phyloP scores from a whole-genome alignment of 2,113 vertebrate genomes.

The Chelonoidis abingdonii region DNA sequence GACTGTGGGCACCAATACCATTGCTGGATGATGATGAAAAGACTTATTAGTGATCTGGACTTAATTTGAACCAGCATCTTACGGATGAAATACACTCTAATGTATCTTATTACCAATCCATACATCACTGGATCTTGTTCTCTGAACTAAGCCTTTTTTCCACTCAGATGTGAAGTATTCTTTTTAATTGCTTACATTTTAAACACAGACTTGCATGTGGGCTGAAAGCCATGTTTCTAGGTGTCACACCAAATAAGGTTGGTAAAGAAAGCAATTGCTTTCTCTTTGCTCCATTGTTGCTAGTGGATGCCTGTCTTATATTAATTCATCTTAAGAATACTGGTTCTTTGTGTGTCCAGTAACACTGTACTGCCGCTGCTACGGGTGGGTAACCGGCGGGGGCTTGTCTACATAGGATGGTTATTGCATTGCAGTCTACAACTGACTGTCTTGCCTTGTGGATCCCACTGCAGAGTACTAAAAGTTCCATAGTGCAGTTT shows the following conservation, averaged over 20 bases:
- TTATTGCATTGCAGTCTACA: background rate
- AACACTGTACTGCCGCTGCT: background rate
- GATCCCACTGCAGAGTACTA: too few species aligned
- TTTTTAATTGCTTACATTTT: background rate
- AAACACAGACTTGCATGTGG: fast-evolving
- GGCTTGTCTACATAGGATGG: background rate
- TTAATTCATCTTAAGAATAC: background rate
- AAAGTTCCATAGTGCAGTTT: background rate
- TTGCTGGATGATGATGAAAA: background rate
- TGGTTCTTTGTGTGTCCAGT: background rate
- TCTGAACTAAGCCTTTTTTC: background rate
- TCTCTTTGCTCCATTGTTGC: background rate
- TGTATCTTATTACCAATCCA: background rate
- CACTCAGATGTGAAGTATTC: background rate
- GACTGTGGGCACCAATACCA: background rate
- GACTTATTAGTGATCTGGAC: fast-evolving
- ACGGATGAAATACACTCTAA: background rate
- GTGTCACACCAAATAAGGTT: background rate
- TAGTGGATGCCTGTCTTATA: background rate
- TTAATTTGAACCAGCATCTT: background rate
- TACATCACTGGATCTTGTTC: background rate
- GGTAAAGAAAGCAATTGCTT: background rate
- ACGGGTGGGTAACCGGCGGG: background rate
- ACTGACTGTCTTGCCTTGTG: background rate
- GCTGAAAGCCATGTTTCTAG: background rate